Conservation (phyloP, 1,140 invertebrate genomes). For the Drosophila nannoptera region DNA sequence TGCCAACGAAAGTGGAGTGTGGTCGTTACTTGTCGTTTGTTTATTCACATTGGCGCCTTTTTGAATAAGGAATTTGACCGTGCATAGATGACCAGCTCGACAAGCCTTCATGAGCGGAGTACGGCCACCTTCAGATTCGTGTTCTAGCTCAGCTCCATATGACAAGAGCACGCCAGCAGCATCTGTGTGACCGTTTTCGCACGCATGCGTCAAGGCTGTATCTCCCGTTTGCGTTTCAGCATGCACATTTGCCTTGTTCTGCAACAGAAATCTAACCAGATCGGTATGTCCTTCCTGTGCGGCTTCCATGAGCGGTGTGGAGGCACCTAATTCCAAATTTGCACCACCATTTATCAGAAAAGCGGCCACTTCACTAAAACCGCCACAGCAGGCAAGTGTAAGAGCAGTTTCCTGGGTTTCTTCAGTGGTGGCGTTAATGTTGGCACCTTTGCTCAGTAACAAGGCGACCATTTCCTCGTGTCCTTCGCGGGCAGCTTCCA, state of each 20-base stretch:
- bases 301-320: slow-evolving; percentile 98
- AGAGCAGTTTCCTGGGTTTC: slow-evolving; percentile 99
- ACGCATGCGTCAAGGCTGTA: slow-evolving; percentile 98
- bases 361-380: slow-evolving; percentile 98
- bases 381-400: slow-evolving; percentile 97
- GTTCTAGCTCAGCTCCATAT: slow-evolving; percentile 95
- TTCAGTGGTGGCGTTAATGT: slow-evolving; percentile 98
- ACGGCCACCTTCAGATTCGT: slow-evolving; percentile 94
- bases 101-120: slow-evolving; percentile 99
- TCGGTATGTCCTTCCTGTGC: slow-evolving; percentile 98
- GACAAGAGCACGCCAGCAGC: slow-evolving; percentile 92
- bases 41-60: slow-evolving; percentile 96
- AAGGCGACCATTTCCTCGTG: slow-evolving; percentile 99
- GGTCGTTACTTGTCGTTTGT: slow-evolving; percentile 98
- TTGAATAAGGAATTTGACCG: slow-evolving; percentile 96
- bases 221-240: slow-evolving; percentile 96
- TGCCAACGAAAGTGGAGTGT: slow-evolving; percentile 97
- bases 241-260: slow-evolving; percentile 92
- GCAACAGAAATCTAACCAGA: slow-evolving; percentile 92
- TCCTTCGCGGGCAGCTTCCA: slow-evolving; percentile 98
- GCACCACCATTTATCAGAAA: slow-evolving; percentile 97
- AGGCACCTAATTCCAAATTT: slow-evolving; percentile 96
- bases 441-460: slow-evolving; percentile 94
- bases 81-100: slow-evolving; percentile 98
- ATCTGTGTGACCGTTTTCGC: slow-evolving; percentile 98